A percentile compares a stretch with the other conserved stretches of the same genome.
phyloP scores from a whole-genome alignment of 2,797 vertebrate species.

The Aldrovandia affinis region DNA sequence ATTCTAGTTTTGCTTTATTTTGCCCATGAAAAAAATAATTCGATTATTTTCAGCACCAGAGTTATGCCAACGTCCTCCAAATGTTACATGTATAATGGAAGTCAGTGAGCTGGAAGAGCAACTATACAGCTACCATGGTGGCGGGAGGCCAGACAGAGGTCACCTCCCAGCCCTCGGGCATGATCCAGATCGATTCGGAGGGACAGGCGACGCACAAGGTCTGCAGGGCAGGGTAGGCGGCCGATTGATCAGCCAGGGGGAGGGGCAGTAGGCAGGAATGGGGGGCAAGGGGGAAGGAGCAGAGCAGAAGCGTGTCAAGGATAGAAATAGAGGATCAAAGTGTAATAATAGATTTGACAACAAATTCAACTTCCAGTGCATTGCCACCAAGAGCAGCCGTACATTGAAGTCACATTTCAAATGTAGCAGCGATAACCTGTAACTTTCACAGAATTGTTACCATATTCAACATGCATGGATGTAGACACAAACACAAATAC shows the following conservation, averaged over 20 bases:
- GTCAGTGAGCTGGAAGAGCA: slow-evolving; percentile 3
- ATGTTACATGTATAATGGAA: background rate
- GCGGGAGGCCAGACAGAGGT: slow-evolving; percentile 61
- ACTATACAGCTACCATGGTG: background rate
- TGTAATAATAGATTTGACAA: background rate
- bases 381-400: background rate
- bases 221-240: slow-evolving; percentile 61
- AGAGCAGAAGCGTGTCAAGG: background rate
- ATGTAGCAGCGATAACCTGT: slow-evolving; percentile 15
- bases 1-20: background rate
- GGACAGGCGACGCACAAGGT: slow-evolving; percentile 60
- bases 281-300: slow-evolving; percentile 56
- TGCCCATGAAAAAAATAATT: background rate
- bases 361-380: background rate
- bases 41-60: background rate
- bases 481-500: background rate
- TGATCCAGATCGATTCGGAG: slow-evolving; percentile 72
- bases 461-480: background rate
- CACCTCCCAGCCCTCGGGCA: slow-evolving; percentile 67
- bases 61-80: background rate
- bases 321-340: background rate
- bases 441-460: background rate
- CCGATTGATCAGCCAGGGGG: slow-evolving; percentile 76
- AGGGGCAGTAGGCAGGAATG: slow-evolving; percentile 68
- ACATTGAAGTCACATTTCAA: background rate